Evolutionary conservation across 2,113 vertebrate genomes (phyloP), one percentile per base, ranked within the genome.

Genomic region (Gadus macrocephalus): DNA sequence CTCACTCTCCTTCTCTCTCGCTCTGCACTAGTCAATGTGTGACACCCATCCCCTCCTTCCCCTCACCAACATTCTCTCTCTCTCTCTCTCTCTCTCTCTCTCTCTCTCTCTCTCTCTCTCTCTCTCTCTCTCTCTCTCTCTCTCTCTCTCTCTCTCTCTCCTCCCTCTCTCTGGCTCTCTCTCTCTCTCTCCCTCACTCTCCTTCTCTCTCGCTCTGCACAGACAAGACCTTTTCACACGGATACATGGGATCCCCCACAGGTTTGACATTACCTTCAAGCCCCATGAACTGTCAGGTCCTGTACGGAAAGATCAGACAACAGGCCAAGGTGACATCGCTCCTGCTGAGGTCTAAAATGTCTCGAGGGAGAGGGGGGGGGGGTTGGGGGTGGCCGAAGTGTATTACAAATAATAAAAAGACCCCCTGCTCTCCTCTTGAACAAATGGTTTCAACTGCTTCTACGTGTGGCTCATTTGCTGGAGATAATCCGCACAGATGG

Each of bases 301-400:
- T 53, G 75, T 81, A 81, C 67, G 67, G 74, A 60, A 42, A 80
- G 25, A 70, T 14, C 22, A 82, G 84, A 74, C 78, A 83, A 78
- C 56, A 5, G 71, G 64, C 75, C 55, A 27, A 67, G 62, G 72
- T 77, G 78, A 81, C 79, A 65, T 68, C 79, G 73, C 83, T 83
- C 75, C 71, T 31, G 27, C 75, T 72, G 79, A 70, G 67, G 77
- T 49, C 64, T 71, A 70, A 86, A 87, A 87, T 86, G 85, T 86
- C 83, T 86, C 17, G 0, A 3, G 25, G 25, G 25, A 25, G 25
- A 25, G 25, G 25, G 25, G 25, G 25, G 25, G 25, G 25, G 25
- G 25, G 25, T 2, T 3, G 25, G 25, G 25, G 53, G 76, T 82
- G 74, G 5, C 4, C 16, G 12, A 49, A 49, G 42, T 49, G 42